phyloP scores from a whole-genome alignment of 2,113 vertebrate genomes.

The Sphaerodactylus townsendi region DNA sequence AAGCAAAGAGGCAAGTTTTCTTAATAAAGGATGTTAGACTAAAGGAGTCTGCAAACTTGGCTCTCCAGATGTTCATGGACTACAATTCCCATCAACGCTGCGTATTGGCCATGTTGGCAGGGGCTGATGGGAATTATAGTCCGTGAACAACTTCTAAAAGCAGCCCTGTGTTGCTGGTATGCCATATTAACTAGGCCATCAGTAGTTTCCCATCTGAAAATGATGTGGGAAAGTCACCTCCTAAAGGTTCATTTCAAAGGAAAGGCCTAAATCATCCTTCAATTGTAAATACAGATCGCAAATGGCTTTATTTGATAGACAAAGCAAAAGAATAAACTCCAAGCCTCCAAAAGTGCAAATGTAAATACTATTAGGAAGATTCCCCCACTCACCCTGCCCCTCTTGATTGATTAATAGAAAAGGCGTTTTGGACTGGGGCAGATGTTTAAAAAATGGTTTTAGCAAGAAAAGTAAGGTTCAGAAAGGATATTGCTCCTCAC shows the following conservation, averaged over 20 bases:
- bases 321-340: neutral
- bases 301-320: neutral
- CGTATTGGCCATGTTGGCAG: too few relatives aligned
- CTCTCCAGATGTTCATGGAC: too few relatives aligned
- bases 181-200: neutral
- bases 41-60: too few relatives aligned
- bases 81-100: too few relatives aligned
- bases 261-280: neutral
- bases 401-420: neutral
- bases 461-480: slow-evolving; percentile 11
- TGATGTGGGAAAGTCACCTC: neutral
- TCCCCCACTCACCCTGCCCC: neutral
- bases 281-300: slow-evolving; percentile 2
- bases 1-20: too few relatives aligned
- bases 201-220: neutral
- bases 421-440: neutral
- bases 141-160: too few relatives aligned
- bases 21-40: too few relatives aligned
- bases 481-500: slow-evolving; percentile 1
- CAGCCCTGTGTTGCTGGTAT: neutral
- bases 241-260: neutral
- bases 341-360: slow-evolving; percentile 16
- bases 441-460: neutral
- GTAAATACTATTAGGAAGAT: neutral
- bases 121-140: too few relatives aligned